Percentiles rank a stretch among this genome's conserved stretches.
These are phyloP conservation scores for Sthenelais limicola DNA, from an alignment of 2,888 invertebrate species.

Conservation along the genomic window DNA sequence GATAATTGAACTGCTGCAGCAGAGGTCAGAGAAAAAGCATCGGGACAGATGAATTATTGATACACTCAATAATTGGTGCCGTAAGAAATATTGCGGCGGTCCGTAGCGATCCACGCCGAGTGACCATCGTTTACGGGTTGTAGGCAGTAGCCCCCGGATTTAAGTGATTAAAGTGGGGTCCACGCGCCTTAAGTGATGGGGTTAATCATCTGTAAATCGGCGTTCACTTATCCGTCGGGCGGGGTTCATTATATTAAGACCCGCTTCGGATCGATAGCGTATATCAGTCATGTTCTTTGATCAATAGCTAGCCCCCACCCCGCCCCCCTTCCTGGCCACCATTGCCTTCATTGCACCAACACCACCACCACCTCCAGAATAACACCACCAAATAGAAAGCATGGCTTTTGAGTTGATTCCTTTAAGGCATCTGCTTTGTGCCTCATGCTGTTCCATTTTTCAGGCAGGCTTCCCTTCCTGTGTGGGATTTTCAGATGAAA, in stretches of 20 bases:
- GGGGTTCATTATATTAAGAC: too few species aligned
- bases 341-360: conserved; percentile 28
- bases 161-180: conserved; percentile 33
- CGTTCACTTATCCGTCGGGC: not conserved
- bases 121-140: not conserved
- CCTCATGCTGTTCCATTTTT: too few species aligned
- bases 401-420: too few species aligned
- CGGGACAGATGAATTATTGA: conserved; percentile 29
- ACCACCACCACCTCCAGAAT: too few species aligned
- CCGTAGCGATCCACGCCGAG: not conserved
- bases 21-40: not conserved
- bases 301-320: too few species aligned
- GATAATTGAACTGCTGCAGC: conserved; percentile 15
- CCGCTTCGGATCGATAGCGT: too few species aligned
- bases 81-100: not conserved
- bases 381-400: too few species aligned
- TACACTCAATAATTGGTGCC: conserved; percentile 21
- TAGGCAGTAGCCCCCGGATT: not conserved
- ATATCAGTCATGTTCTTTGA: too few species aligned
- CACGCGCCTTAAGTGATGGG: conserved; percentile 13
- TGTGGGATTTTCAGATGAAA: too few species aligned
- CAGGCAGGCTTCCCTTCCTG: too few species aligned
- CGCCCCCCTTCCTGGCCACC: too few species aligned
- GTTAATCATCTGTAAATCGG: conserved; percentile 4
- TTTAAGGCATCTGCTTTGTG: too few species aligned